A percentile compares a stretch with the other conserved stretches of the same genome.
phyloP scores from a whole-genome alignment of 2,888 invertebrate species.

The Drosophila flavopinicola region DNA sequence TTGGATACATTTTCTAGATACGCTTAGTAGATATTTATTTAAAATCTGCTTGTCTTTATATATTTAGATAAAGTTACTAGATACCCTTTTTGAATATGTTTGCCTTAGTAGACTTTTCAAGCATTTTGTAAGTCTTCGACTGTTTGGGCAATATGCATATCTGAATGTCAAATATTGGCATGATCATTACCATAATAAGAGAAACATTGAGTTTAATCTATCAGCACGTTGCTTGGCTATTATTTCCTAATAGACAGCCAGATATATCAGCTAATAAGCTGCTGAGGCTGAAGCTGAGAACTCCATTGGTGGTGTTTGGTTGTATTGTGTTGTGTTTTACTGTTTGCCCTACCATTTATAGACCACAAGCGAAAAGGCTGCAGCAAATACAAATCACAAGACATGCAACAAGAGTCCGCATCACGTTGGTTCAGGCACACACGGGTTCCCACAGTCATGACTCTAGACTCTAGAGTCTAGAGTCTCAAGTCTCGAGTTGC shows the following conservation, averaged over 20 bases:
- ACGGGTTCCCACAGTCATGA: slow-evolving; percentile 65
- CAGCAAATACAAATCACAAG: slow-evolving; percentile 43
- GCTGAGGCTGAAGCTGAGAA: slow-evolving; percentile 29
- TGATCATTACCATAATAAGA: slow-evolving; percentile 29
- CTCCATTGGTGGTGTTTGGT: slow-evolving; percentile 27
- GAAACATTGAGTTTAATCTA: slow-evolving; percentile 13
- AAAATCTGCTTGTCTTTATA: too few species aligned
- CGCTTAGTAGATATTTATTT: too few species aligned
- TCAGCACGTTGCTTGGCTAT: slow-evolving; percentile 1
- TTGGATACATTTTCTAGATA: too few species aligned
- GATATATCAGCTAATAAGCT: slow-evolving; percentile 21
- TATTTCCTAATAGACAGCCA: slow-evolving; percentile 16
- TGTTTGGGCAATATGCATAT: too few species aligned
- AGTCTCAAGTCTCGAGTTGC: slow-evolving; percentile 22
- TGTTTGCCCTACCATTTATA: slow-evolving; percentile 50
- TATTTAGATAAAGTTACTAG: too few species aligned
- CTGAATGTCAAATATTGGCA: slow-evolving; percentile 6
- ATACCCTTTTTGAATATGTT: too few species aligned
- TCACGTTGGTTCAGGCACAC: slow-evolving; percentile 35
- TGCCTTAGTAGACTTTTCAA: too few species aligned
- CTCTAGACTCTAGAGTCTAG: background rate
- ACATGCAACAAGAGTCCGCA: slow-evolving; percentile 33
- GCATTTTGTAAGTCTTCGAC: too few species aligned
- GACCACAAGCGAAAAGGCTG: slow-evolving; percentile 42
- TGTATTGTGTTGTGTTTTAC: too few species aligned